These are phyloP conservation scores for Clarias batrachus DNA, from an alignment of 2,113 vertebrate species.

Conservation along the genomic window DNA sequence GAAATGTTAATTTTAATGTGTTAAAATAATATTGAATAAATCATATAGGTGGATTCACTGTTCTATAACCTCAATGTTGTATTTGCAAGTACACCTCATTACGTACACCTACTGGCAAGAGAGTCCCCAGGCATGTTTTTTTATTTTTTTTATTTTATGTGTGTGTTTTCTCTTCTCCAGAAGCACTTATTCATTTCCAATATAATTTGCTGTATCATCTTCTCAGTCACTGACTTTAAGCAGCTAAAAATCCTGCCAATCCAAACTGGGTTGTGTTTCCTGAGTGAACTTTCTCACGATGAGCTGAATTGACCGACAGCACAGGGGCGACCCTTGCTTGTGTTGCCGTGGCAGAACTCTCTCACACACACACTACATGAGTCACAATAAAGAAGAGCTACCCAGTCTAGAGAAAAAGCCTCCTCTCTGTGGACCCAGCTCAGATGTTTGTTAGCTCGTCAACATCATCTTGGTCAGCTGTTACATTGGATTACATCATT, in stretches of 20 bases:
- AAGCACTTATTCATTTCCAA: not conserved
- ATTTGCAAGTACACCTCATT: not conserved
- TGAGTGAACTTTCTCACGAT: constrained; percentile 52
- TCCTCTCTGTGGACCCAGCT: not conserved
- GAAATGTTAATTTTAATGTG: too few relatives aligned
- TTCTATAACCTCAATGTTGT: not conserved
- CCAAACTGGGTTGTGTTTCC: constrained; percentile 23
- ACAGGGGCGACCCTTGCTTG: constrained; percentile 43
- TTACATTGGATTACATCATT: not conserved
- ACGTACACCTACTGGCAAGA: not conserved
- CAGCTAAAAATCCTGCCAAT: too few relatives aligned
- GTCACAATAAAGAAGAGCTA: not conserved
- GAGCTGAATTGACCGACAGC: constrained; percentile 57
- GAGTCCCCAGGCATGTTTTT: not conserved
- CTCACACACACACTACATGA: constrained; percentile 4
- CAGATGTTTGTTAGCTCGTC: constrained; percentile 23
- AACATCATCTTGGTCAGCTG: not conserved
- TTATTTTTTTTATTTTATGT: not conserved
- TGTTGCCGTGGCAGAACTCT: constrained; percentile 42
- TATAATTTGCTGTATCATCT: not conserved
- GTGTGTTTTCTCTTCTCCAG: not conserved
- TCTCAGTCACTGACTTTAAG: not conserved
- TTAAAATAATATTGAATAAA: not conserved
- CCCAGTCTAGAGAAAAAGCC: not conserved
- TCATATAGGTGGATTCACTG: not conserved